Conservation (phyloP, 2,888 invertebrate species). For the Sarcophaga caerulescens region DNA sequence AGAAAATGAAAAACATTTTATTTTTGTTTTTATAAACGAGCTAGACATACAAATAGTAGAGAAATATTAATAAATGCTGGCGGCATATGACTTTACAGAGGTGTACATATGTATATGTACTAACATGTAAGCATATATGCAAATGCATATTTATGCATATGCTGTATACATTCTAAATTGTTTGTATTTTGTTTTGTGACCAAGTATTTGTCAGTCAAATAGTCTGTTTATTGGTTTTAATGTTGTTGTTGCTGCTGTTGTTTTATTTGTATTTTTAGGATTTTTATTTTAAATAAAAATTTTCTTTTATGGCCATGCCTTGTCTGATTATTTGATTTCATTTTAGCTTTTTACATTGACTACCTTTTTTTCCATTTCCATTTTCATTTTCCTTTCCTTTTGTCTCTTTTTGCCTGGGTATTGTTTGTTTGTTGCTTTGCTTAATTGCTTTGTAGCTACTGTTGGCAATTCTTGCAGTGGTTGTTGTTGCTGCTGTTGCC, state of each 20-base stretch:
- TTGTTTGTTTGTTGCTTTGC: slow-evolving; percentile 33
- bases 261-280: background rate
- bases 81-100: background rate
- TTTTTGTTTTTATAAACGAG: background rate
- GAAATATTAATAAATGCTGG: background rate
- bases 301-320: background rate
- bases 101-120: background rate
- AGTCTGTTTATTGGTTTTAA: no score
- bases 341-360: slow-evolving; percentile 20
- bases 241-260: no score
- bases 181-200: background rate
- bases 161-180: background rate
- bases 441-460: slow-evolving; percentile 50
- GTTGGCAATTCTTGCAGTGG: background rate
- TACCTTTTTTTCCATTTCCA: slow-evolving; percentile 22
- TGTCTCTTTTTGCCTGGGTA: background rate
- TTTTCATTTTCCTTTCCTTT: background rate
- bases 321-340: slow-evolving; percentile 30
- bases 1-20: background rate
- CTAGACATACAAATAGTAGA: background rate
- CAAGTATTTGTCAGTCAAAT: no score
- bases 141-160: background rate
- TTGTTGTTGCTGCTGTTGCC: slow-evolving; percentile 8
- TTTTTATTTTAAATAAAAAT: background rate
- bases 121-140: background rate